These are phyloP conservation scores for Chromis chromis DNA, from an alignment of 2,797 vertebrate genomes.

Conservation along the genomic window DNA sequence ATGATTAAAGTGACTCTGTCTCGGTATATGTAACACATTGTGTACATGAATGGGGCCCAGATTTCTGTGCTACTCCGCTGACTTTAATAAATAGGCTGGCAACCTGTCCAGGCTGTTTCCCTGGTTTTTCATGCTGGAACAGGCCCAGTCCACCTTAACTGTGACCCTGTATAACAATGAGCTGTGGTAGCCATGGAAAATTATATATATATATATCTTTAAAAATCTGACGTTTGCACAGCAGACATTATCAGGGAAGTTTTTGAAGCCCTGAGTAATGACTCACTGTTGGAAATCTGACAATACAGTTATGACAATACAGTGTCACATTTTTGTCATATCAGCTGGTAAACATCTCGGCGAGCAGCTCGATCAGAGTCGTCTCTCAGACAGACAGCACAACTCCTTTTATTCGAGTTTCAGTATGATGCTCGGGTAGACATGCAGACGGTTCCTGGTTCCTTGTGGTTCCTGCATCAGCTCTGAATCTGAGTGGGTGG, in stretches of 20 bases:
- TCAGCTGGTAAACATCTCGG: constrained; percentile 26
- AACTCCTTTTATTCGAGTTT: constrained; percentile 18
- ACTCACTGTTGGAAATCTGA: not conserved
- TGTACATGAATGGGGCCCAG: not conserved
- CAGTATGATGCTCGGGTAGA: constrained; percentile 52
- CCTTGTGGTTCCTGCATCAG: constrained; percentile 74
- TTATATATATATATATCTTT: not conserved
- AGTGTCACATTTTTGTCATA: not conserved
- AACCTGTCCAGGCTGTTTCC: not conserved
- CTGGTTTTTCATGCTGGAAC: too few species aligned
- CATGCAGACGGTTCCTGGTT: constrained; percentile 69
- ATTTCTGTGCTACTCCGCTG: not conserved
- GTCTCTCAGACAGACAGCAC: constrained; percentile 28
- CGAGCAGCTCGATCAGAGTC: not conserved
- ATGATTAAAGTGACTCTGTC: not conserved
- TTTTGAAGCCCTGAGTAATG: not conserved
- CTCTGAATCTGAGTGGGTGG: constrained; percentile 74
- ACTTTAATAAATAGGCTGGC: too few species aligned
- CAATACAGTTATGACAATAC: too few species aligned
- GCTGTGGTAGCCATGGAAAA: not conserved
- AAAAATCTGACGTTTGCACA: not conserved
- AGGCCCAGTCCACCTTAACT: too few species aligned
- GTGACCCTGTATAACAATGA: too few species aligned
- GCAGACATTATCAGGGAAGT: not conserved
- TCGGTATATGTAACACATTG: not conserved